Evolutionary conservation across 1,140 invertebrate species (phyloP).

Genomic region (Ladona fulva): DNA sequence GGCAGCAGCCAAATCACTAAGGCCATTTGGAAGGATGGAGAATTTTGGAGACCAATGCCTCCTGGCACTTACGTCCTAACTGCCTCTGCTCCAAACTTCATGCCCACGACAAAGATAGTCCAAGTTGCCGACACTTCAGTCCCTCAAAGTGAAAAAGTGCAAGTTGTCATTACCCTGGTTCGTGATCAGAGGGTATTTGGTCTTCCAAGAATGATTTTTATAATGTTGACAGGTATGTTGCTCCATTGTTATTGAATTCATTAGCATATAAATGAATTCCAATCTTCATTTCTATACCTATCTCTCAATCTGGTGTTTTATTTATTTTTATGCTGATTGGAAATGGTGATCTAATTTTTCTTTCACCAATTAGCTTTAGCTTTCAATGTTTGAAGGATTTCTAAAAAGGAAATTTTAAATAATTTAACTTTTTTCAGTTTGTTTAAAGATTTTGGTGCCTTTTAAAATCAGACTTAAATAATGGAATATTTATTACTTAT

Average conservation of each 20-base stretch:
- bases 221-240: slow-evolving; percentile 53
- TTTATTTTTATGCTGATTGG: too few relatives aligned
- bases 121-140: slow-evolving; percentile 31
- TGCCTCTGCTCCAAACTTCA: slow-evolving; percentile 46
- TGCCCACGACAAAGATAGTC: slow-evolving; percentile 42
- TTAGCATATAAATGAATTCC: too few relatives aligned
- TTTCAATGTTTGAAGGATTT: too few relatives aligned
- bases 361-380: too few relatives aligned
- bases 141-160: slow-evolving; percentile 30
- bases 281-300: too few relatives aligned
- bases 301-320: too few relatives aligned
- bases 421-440: too few relatives aligned
- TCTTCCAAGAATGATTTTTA: slow-evolving; percentile 60
- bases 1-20: slow-evolving; percentile 34
- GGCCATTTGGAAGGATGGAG: slow-evolving; percentile 42
- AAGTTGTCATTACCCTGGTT: slow-evolving; percentile 55
- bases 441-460: too few relatives aligned
- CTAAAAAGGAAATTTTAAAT: too few relatives aligned
- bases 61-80: slow-evolving; percentile 45
- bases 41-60: slow-evolving; percentile 45
- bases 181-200: slow-evolving; percentile 57
- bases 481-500: too few relatives aligned
- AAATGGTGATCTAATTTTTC: too few relatives aligned
- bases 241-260: neutral
- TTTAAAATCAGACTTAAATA: too few relatives aligned